Conservation (phyloP, 1,140 invertebrate genomes). For the Eumaeus atala region DNA sequence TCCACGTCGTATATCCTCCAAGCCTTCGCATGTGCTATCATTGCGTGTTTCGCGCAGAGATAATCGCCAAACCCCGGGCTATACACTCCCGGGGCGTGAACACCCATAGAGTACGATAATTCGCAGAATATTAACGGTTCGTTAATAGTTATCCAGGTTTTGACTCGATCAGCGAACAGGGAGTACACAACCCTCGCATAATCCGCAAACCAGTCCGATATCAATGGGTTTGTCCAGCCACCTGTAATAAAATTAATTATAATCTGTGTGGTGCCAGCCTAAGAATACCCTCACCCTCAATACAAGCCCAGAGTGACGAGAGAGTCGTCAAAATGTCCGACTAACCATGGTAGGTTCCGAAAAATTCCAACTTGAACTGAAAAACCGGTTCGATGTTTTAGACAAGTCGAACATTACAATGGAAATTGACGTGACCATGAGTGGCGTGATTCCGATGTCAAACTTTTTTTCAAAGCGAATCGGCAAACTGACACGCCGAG, state of each 20-base stretch:
- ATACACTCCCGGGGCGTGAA: slow-evolving; percentile 44
- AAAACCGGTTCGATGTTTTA: no score
- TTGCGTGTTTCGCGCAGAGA: slow-evolving; percentile 52
- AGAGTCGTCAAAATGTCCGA: no score
- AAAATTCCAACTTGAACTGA: no score
- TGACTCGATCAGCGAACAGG: slow-evolving; percentile 76
- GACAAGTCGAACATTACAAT: no score
- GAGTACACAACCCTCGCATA: slow-evolving; percentile 75
- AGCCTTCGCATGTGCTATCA: slow-evolving; percentile 75
- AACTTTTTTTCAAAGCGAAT: no score
- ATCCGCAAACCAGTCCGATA: slow-evolving; percentile 76
- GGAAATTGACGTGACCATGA: no score
- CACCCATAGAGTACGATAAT: slow-evolving; percentile 19
- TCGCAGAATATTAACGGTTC: slow-evolving; percentile 76
- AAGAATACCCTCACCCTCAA: neutral
- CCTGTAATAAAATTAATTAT: slow-evolving; percentile 24
- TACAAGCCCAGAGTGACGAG: no score
- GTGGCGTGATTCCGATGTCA: no score
- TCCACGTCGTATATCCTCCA: slow-evolving; percentile 73
- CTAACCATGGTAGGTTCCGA: no score
- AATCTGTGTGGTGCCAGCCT: neutral
- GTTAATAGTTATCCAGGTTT: slow-evolving; percentile 80
- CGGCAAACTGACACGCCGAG: no score
- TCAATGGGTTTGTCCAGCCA: slow-evolving; percentile 74
- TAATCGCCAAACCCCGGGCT: slow-evolving; percentile 12